These are phyloP conservation scores for Capreolus pygargus DNA, from an alignment of 2,113 vertebrate species.

Conservation along the genomic window DNA sequence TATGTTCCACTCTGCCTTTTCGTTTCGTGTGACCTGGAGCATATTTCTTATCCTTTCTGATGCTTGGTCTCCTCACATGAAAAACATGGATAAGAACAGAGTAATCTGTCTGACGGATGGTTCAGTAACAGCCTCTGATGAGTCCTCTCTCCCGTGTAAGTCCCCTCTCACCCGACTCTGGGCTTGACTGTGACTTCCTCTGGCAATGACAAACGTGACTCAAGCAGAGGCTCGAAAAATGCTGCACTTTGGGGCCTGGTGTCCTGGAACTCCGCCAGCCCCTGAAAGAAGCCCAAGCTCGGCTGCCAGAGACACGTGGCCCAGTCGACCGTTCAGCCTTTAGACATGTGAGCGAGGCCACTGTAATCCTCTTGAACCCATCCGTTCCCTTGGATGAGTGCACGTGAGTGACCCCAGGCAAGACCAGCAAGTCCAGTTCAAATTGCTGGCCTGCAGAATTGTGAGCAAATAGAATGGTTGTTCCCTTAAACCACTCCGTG, in stretches of 20 bases:
- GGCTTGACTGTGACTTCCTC: not conserved
- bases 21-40: not conserved
- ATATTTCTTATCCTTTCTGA: not conserved
- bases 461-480: not conserved
- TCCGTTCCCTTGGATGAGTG: not conserved
- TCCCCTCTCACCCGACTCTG: not conserved
- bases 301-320: not conserved
- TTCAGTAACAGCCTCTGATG: not conserved
- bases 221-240: not conserved
- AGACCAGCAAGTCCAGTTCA: not conserved
- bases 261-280: not conserved
- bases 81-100: not conserved
- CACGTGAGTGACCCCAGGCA: not conserved
- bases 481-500: not conserved
- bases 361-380: not conserved
- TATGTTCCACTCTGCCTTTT: not conserved
- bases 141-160: not conserved
- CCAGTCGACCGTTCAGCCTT: accelerated
- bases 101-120: not conserved
- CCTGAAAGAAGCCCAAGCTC: not conserved
- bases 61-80: not conserved
- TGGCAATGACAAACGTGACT: not conserved
- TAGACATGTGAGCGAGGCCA: not conserved
- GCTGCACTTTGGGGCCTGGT: not conserved
- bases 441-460: not conserved